Percentiles rank a stretch among this genome's conserved stretches.
These are phyloP conservation scores for Drosophila punjabiensis DNA, from an alignment of 1,140 invertebrate species.

Conservation along the genomic window DNA sequence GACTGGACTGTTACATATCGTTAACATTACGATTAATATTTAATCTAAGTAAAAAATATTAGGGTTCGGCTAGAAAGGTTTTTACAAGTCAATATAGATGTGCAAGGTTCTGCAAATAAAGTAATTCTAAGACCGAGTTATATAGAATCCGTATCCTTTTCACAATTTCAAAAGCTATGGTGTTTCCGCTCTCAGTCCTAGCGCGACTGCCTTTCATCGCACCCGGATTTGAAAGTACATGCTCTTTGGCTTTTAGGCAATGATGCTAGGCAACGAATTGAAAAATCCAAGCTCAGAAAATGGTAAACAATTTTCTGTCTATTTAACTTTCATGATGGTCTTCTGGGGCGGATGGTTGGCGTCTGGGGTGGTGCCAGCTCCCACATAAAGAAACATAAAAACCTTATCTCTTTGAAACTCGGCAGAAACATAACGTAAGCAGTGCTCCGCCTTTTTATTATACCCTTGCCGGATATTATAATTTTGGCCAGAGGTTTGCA, in stretches of 20 bases:
- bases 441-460: slow-evolving; percentile 12
- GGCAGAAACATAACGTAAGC: slow-evolving; percentile 37
- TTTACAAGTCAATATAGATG: background rate
- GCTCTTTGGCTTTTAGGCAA: slow-evolving; percentile 49
- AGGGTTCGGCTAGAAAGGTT: too few species aligned
- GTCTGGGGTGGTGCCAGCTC: slow-evolving; percentile 34
- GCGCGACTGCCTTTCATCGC: slow-evolving; percentile 24
- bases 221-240: slow-evolving; percentile 34
- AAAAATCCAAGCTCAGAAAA: slow-evolving; percentile 76
- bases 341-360: slow-evolving; percentile 2
- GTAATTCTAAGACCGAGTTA: background rate
- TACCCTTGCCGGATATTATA: too few species aligned
- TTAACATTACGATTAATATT: background rate
- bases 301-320: slow-evolving; percentile 76
- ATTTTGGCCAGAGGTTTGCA: too few species aligned
- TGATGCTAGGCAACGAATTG: slow-evolving; percentile 74
- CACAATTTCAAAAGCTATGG: background rate
- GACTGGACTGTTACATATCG: too few species aligned
- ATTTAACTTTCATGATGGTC: slow-evolving; percentile 38
- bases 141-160: background rate
- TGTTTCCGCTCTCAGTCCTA: slow-evolving; percentile 1
- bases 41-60: background rate
- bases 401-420: slow-evolving; percentile 75
- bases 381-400: slow-evolving; percentile 82
- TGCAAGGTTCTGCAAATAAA: background rate